Evolutionary conservation across 2,797 vertebrate genomes (phyloP).

Genomic region (Periparus ater): DNA sequence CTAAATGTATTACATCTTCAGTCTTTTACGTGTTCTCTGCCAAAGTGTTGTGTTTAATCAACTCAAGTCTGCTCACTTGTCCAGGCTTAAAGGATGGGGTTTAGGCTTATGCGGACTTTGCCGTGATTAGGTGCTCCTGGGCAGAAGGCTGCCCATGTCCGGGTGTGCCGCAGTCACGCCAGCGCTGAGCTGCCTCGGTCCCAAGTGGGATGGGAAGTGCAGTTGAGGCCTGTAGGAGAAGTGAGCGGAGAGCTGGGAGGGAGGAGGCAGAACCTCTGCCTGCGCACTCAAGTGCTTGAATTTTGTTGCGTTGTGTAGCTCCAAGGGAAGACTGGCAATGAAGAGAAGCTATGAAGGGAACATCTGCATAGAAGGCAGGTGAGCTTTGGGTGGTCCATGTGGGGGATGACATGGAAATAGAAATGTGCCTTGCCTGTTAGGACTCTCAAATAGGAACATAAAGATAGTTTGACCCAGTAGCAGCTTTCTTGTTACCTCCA

Average conservation of each 20-base stretch:
- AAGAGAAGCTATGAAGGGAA: slow-evolving; percentile 73
- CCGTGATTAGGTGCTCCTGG: neutral
- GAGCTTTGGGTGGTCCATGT: slow-evolving; percentile 37
- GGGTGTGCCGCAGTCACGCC: neutral
- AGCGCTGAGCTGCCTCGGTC: fast-evolving
- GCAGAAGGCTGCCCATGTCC: neutral
- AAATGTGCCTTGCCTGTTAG: slow-evolving; percentile 38
- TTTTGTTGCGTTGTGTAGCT: slow-evolving; percentile 71
- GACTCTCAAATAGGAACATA: slow-evolving; percentile 47
- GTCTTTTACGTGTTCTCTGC: neutral
- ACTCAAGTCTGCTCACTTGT: neutral
- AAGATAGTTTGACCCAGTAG: slow-evolving; percentile 45
- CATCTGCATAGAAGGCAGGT: slow-evolving; percentile 70
- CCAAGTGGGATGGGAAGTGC: neutral
- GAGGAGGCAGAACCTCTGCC: slow-evolving; percentile 56
- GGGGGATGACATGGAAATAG: slow-evolving; percentile 47
- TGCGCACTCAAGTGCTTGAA: slow-evolving; percentile 55
- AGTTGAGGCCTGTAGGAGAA: neutral
- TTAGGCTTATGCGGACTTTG: neutral
- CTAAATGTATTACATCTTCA: neutral
- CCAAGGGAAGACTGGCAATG: slow-evolving; percentile 69
- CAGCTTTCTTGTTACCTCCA: slow-evolving; percentile 33
- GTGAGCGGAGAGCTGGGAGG: slow-evolving; percentile 10
- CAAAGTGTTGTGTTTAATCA: neutral
- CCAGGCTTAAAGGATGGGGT: neutral